Evolutionary conservation across 2,888 invertebrate genomes (phyloP).

Genomic region (Neoscelio sp.): DNA sequence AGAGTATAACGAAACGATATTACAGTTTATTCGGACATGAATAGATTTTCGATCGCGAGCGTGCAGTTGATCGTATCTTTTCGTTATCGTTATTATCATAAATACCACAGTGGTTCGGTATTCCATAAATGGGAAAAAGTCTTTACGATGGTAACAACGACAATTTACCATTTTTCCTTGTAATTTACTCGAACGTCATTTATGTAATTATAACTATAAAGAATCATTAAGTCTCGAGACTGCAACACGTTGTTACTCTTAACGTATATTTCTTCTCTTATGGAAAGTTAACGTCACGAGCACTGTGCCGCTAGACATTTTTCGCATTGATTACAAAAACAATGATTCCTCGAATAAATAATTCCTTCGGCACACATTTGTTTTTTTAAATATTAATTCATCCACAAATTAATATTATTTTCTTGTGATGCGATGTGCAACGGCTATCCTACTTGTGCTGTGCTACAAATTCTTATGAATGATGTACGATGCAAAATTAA

Average conservation of each 20-base stretch:
- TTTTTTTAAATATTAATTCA: conserved; percentile 8
- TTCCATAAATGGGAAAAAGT: background rate
- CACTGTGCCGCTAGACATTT: background rate
- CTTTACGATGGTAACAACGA: no score
- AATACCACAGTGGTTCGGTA: background rate
- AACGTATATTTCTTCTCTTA: background rate
- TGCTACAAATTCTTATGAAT: conserved; percentile 10
- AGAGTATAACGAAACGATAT: conserved; percentile 25
- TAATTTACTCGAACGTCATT: background rate
- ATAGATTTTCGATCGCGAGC: conserved; percentile 47
- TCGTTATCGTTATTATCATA: conserved; percentile 2
- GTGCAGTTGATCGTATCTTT: conserved; percentile 24
- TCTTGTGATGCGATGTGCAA: conserved; percentile 11
- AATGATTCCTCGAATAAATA: background rate
- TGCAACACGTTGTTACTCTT: conserved; percentile 5
- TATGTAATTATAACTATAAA: conserved; percentile 9
- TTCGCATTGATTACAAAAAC: background rate
- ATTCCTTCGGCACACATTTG: no score
- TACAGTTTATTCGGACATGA: conserved; percentile 47
- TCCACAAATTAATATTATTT: conserved; percentile 11
- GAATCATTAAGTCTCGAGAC: background rate
- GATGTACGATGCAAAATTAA: background rate
- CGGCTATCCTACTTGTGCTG: conserved; percentile 14
- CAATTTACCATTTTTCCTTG: conserved; percentile 12
- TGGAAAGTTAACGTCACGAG: background rate